Base-by-base conservation (phyloP, 1,140 invertebrate species). In the Brevipalpus yothersi region DNA sequence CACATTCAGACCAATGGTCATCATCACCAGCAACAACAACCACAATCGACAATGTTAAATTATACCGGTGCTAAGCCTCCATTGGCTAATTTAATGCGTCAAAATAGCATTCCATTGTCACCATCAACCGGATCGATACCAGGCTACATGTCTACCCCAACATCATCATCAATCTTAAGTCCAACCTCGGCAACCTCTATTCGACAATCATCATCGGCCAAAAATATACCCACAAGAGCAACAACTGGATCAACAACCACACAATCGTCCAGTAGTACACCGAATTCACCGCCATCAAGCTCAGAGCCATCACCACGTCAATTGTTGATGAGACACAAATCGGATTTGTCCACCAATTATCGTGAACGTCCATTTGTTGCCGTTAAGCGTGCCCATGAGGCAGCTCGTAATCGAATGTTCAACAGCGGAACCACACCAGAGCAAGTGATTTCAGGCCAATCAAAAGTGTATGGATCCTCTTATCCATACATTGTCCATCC, bases 381-480 rank as follows among this genome's bases (percentile, higher is more conserved):
- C 3, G 73, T 79, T 13, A 80, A 80, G 66, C 71, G 77, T 54
- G 77, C 77, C n/a, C 78, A 80, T 65, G 78, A 80, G 60, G 72
- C 73, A 41, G 65, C 61, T 19, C 59, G 61, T 49, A 55, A 65
- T 39, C 58, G 61, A 17, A 57, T 61, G 49, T 65, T 60, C n/a
- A 57, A 51, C 12, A 54, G 57, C 23, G 45, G 45, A 0, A 42
- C 62, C 8, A 58, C 58, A 17, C 63, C 63, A 15, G 55, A 64
- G n/a, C 58, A 61, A 57, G 58, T 63, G 5, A 58, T 62, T 55
- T 31, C 31, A 31, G 58, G 58, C 17, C 62, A 59, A 11, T 57
- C 59, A 9, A 51, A 57, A n/a, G 39, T 64, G 13, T 64, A 62
- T 58, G 63, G 63, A n/a, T n/a, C 13, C 19, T 47, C 19, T 2